A percentile compares a stretch with the other conserved stretches of the same genome.
phyloP scores from a whole-genome alignment of 2,797 vertebrate species.

The Lates japonicus region DNA sequence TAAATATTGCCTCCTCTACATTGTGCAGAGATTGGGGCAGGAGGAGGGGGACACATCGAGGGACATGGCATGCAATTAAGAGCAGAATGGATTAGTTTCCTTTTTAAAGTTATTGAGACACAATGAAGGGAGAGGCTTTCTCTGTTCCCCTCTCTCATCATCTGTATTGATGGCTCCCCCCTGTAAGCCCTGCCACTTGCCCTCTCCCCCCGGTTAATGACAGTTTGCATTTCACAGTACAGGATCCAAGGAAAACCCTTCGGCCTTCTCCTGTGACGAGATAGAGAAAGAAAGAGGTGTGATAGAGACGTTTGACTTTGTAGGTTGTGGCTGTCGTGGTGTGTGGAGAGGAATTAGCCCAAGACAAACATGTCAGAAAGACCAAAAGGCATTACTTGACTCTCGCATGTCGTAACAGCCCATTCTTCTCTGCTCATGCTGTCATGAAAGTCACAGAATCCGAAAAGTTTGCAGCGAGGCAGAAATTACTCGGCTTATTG shows the following conservation, averaged over 20 bases:
- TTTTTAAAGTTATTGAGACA: slow-evolving; percentile 87
- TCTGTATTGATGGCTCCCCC: slow-evolving; percentile 78
- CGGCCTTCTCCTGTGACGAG: slow-evolving; percentile 70
- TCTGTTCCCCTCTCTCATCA: slow-evolving; percentile 71
- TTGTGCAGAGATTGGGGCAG: slow-evolving; percentile 61
- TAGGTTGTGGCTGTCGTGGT: slow-evolving; percentile 70
- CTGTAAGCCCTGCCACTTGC: slow-evolving; percentile 69
- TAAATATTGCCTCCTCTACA: slow-evolving; percentile 75
- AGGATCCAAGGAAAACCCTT: slow-evolving; percentile 72
- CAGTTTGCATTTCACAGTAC: slow-evolving; percentile 83
- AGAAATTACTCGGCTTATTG: slow-evolving; percentile 65
- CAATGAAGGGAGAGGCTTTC: slow-evolving; percentile 81
- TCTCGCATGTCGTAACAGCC: slow-evolving; percentile 36
- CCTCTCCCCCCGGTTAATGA: slow-evolving; percentile 76
- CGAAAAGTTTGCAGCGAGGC: slow-evolving; percentile 71
- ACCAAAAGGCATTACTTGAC: slow-evolving; percentile 68
- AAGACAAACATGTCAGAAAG: slow-evolving; percentile 76
- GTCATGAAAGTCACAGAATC: slow-evolving; percentile 64
- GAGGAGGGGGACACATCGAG: slow-evolving; percentile 68
- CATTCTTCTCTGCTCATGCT: slow-evolving; percentile 64
- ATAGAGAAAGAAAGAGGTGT: slow-evolving; percentile 73
- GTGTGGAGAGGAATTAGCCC: slow-evolving; percentile 81
- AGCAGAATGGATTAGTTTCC: slow-evolving; percentile 86
- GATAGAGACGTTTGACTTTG: slow-evolving; percentile 75
- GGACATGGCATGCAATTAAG: slow-evolving; percentile 88